A percentile compares a stretch with the other conserved stretches of the same genome.
Evolutionary conservation across 1,140 invertebrate genomes (phyloP).

Genomic region (Delia radicum): DNA sequence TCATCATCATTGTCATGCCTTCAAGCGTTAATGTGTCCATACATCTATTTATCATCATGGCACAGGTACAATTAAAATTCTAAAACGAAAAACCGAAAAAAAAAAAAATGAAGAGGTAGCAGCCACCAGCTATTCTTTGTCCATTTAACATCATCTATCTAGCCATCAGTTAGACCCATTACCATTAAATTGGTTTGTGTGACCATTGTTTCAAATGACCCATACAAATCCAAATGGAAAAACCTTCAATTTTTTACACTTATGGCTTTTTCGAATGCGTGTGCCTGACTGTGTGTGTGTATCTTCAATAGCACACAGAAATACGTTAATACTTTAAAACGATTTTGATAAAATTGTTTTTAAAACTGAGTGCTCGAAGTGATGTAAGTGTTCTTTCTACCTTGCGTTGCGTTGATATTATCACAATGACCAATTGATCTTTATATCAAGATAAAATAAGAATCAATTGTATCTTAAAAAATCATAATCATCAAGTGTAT

Average conservation of each 20-base stretch:
- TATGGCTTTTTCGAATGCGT: background rate
- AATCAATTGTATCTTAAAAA: background rate
- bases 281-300: background rate
- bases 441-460: background rate
- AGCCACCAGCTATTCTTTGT: background rate
- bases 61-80: background rate
- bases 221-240: background rate
- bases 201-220: conserved; percentile 3
- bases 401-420: background rate
- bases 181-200: conserved; percentile 12
- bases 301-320: background rate
- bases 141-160: background rate
- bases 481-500: background rate
- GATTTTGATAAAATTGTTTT: background rate
- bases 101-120: background rate
- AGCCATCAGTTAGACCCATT: background rate
- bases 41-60: conserved; percentile 16
- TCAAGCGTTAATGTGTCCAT: conserved; percentile 6
- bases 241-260: conserved; percentile 12
- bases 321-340: background rate
- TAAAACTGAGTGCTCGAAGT: background rate
- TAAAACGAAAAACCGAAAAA: background rate
- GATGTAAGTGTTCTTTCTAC: background rate
- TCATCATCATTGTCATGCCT: background rate
- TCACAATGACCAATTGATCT: background rate